Evolutionary conservation across 2,113 vertebrate genomes (phyloP), one percentile per base, ranked within the genome.

Genomic region (Excalfactoria chinensis): DNA sequence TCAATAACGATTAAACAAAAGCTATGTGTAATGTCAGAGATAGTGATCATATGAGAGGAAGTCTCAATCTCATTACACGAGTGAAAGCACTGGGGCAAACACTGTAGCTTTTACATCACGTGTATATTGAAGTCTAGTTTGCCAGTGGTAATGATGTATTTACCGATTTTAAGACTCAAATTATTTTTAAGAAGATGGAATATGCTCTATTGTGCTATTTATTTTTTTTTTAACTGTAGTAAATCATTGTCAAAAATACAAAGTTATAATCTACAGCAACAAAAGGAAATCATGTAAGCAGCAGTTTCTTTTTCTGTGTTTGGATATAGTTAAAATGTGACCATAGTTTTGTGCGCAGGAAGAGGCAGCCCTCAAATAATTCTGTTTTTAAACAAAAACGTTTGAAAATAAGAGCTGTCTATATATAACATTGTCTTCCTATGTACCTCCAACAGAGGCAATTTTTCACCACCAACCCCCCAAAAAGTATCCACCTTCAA

Each of bases 1-100:
- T 74, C 91, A 92, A 89, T 68, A 86, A 89, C 91, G 64, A 56
- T 85, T 91, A 92, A 96, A 70, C 64, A 93, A 91, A 85, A 80
- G 13, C 55, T 76, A 20, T 6, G 30, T 53, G 37, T 51, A 28
- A 79, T 68, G 74, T 68, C 84, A 91, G 89, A 89, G 71, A 78
- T 3, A 74, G 60, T 30, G 60, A 68, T 48, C 53, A 85, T 85
- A 74, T 48, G 37, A 89, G 86, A 49, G 58, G 70, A 73, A 94
- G 87, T 74, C 40, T 85, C 72, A 49, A 13, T 67, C 56, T 86
- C 72, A 71, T 80, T 80, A 87, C 64, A 64, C 37, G 64, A 72
- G n/a, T 82, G 75, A 79, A 85, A 93, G 58, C 41, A n/a, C 16
- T 21, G 49, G 60, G 78, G 82, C 48, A 93, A 91, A 94, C 59